Base-by-base conservation (phyloP, 2,113 vertebrate species). In the Oreochromis niloticus region DNA sequence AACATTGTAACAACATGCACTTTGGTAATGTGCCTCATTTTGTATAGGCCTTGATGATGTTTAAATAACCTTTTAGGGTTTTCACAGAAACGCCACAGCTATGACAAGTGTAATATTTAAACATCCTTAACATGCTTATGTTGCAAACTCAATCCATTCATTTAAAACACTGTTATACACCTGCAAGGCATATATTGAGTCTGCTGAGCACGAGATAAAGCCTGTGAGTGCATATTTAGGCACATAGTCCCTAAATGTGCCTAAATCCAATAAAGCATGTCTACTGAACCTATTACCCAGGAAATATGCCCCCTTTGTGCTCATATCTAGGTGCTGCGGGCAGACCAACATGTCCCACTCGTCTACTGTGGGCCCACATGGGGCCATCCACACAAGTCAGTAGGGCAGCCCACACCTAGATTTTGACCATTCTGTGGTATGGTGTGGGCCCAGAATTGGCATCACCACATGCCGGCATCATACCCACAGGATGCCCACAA, bases 11-110 rank as follows among this genome's bases (percentile, higher is more conserved):
- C 27, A 61, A 34, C 57, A 61, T 5, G 30, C 30, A 61, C 16
- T 32, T 0, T 61, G 30, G 16, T 27, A 0, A 57, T 27, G 55
- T 34, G 14, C 57, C 57, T 61, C 30, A 61, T 61, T 0, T 61
- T 19, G 57, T 61, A 32, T 17, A 32, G 57, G 27, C 14, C 5
- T 61, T 32, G 0, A 61, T 32, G 27, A 61, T 61, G 1, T 61
- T 17, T 61, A 61, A 17, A 61, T 61, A 6, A 61, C 3, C 5
- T 0, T 61, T 61, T 32, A 61, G 27, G 27, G 57, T 61, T 61
- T 61, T 61, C 57, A 61, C 57, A 61, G 27, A 2, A 32, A 57
- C 0, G 0, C 24, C 55, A 27, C 55, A 57, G 24, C 55, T 56
- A 56, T 56, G 55, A 56, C 4, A 4, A 1, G 57, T 5, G 4